Percentiles rank a stretch among this genome's conserved stretches.
phyloP scores from a whole-genome alignment of 1,140 invertebrate genomes.

The Drosophila saltans region DNA sequence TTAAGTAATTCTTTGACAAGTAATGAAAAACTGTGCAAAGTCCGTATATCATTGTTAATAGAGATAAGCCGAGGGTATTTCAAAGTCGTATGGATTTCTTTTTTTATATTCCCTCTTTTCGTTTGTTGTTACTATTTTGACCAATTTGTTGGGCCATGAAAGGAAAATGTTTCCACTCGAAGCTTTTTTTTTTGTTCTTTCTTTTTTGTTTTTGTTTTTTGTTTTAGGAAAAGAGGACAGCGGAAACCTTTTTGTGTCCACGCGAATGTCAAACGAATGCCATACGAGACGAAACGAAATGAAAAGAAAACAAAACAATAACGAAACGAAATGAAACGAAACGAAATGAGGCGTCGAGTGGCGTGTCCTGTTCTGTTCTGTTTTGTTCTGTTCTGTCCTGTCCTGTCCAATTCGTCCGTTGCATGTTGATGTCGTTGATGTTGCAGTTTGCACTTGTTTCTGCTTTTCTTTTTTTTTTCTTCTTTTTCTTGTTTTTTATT shows the following conservation, averaged over 20 bases:
- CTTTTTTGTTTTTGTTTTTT: neutral
- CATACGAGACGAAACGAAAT: slow-evolving; percentile 40
- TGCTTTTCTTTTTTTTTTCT: slow-evolving; percentile 41
- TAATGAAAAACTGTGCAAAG: too few relatives aligned
- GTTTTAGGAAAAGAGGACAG: slow-evolving; percentile 32
- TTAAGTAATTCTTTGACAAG: too few relatives aligned
- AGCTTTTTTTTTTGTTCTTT: neutral
- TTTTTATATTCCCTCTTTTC: neutral
- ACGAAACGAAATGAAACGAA: slow-evolving; percentile 15
- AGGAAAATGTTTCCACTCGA: slow-evolving; percentile 4
- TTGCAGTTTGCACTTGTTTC: slow-evolving; percentile 38
- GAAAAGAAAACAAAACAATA: slow-evolving; percentile 20
- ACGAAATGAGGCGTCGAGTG: slow-evolving; percentile 21
- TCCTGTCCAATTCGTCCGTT: slow-evolving; percentile 5
- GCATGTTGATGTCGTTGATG: slow-evolving; percentile 27
- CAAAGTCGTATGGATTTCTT: neutral
- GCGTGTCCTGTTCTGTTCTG: slow-evolving; percentile 23
- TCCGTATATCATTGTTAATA: too few relatives aligned
- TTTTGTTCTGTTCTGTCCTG: slow-evolving; percentile 16
- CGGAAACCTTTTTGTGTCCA: slow-evolving; percentile 54
- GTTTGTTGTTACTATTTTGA: slow-evolving; percentile 40
- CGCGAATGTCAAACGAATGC: slow-evolving; percentile 48
- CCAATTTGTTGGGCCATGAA: slow-evolving; percentile 55
- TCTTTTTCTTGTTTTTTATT: slow-evolving; percentile 18
- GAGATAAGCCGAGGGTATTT: neutral